Base-by-base conservation (phyloP, 2,888 invertebrate genomes). In the Drosophila flavopinicola region DNA sequence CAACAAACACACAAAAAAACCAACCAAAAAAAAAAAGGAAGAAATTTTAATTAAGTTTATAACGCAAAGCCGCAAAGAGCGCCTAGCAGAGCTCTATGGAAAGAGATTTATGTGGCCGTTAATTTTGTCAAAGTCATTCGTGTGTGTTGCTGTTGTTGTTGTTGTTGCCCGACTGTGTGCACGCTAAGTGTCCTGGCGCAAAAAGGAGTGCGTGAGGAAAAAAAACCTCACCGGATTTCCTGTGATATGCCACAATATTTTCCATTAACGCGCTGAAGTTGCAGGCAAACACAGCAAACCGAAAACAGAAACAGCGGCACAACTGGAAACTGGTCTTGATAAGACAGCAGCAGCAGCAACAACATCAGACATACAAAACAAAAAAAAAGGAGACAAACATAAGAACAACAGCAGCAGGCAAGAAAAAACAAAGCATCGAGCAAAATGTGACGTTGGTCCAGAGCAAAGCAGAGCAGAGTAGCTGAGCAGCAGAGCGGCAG, bases 171-270 rank as follows among this genome's bases (percentile, higher is more conserved):
- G 52, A 29, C 45, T 42, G 42, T 70, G 63, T 44, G 68, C 58
- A 52, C 57, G 35, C 59, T 63, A 75, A 78, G 79, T 78, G 75
- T 82, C 80, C 88, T 82, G 88, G 33, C 66, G 65, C 52, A 49
- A 38, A 48, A 82, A 76, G 77, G 71, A 76, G 71, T 76, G 54
- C 54, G 66, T n/a, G n/a, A n/a, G n/a, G n/a, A 66, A 66, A 68
- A 85, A 85, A 83, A 84, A 85, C 75, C 86, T 80, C 71, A 75
- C 84, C 84, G 84, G 84, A 85, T 85, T 85, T 85, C 84, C 84
- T 85, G 84, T 85, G 87, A 85, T 87, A 87, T 83, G 84, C 86
- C 87, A 84, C 87, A 87, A 84, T 85, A 87, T 87, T 87, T 87
- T 87, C 86, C 84, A 87, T 84, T 84, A 84, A 83, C 85, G 87